Evolutionary conservation across 2,797 vertebrate species (phyloP).

Genomic region (Phrynocephalus forsythii): DNA sequence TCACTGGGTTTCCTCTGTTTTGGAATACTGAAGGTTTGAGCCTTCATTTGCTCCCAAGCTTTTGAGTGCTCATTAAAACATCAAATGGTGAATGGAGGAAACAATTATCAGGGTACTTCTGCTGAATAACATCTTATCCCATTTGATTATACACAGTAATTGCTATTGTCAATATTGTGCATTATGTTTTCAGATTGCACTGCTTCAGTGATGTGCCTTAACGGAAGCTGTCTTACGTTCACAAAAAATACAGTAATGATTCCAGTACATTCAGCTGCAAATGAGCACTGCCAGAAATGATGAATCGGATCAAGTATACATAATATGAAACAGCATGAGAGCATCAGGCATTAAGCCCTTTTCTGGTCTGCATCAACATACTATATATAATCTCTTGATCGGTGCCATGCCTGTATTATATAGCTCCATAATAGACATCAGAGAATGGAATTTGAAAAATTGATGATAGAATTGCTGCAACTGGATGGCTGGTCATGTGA

Average conservation of each 20-base stretch:
- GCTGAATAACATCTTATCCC: too few species aligned
- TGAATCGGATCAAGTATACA: neutral
- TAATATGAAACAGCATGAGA: neutral
- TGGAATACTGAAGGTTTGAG: too few species aligned
- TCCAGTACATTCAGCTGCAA: neutral
- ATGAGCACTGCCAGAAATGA: neutral
- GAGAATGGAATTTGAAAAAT: neutral
- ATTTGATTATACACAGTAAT: neutral
- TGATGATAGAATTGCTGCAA: neutral
- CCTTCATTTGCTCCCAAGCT: neutral
- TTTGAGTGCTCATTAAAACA: neutral
- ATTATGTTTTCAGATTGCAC: neutral
- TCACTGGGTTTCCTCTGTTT: too few species aligned
- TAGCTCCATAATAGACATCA: neutral
- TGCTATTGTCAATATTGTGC: too few species aligned
- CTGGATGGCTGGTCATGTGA: accelerated
- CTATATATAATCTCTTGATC: neutral
- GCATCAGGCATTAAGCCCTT: neutral
- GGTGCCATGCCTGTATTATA: conserved; percentile 2
- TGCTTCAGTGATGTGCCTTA: conserved; percentile 1
- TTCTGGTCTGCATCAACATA: neutral
- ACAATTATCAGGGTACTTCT: too few species aligned
- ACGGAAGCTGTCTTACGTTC: neutral
- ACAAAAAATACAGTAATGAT: neutral
- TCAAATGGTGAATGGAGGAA: neutral